Percentiles rank a stretch among this genome's conserved stretches.
Evolutionary conservation across 2,113 vertebrate genomes (phyloP).

Genomic region (Hemibates koningsi): DNA sequence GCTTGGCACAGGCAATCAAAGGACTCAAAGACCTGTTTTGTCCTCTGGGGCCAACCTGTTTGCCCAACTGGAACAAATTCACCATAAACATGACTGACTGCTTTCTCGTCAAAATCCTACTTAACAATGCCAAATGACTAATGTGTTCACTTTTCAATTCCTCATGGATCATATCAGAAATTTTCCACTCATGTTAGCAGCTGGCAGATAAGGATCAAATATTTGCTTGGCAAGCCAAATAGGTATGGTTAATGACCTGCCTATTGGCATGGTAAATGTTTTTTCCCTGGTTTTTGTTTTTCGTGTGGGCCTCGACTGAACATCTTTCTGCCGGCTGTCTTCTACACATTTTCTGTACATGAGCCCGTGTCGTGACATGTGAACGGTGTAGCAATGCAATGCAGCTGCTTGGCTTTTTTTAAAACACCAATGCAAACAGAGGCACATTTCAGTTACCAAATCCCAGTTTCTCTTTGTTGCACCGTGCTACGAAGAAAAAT

Average conservation of each 20-base stretch:
- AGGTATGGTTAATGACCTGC: background rate
- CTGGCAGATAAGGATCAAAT: constrained; percentile 36
- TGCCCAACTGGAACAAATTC: constrained; percentile 37
- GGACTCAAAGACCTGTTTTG: constrained; percentile 21
- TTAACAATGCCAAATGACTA: constrained; percentile 27
- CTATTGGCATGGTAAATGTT: background rate
- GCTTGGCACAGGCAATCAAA: constrained; percentile 5
- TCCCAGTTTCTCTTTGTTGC: background rate
- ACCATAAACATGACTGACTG: constrained; percentile 29
- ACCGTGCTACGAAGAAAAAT: background rate
- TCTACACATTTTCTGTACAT: background rate
- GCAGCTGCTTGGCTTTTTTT: background rate
- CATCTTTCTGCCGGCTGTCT: background rate
- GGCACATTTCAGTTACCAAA: background rate
- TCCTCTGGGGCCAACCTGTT: constrained; percentile 22
- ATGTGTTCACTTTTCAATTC: constrained; percentile 26
- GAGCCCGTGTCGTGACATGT: background rate
- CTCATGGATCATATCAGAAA: constrained; percentile 17
- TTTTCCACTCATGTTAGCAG: constrained; percentile 21
- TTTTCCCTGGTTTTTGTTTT: background rate
- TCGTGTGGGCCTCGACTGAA: background rate
- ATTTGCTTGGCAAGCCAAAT: constrained; percentile 17
- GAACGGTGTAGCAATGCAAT: background rate
- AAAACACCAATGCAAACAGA: background rate
- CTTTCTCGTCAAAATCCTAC: constrained; percentile 11